Conservation (phyloP, 2,888 invertebrate species). For the Ormyrus nitidulus region DNA sequence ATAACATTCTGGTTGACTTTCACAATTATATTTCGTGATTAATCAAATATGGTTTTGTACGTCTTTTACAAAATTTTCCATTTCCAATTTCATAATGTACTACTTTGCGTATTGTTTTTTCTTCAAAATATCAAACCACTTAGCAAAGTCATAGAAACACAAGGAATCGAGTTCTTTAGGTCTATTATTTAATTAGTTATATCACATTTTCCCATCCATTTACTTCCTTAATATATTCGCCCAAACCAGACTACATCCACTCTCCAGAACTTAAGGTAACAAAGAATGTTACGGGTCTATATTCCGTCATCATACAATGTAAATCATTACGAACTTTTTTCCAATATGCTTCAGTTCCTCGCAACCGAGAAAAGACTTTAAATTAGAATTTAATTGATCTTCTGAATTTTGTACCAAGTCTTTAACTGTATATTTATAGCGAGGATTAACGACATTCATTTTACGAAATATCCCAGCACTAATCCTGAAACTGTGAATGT, state of each 20-base stretch:
- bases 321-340: conserved; percentile 49
- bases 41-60: conserved; percentile 60
- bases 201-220: conserved; percentile 59
- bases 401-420: not conserved
- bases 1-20: too few relatives aligned
- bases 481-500: too few relatives aligned
- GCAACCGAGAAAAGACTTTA: conserved; percentile 54
- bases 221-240: conserved; percentile 61
- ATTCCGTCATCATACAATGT: too few relatives aligned
- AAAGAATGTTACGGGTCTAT: conserved; percentile 59
- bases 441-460: not conserved
- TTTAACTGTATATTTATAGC: conserved; percentile 27
- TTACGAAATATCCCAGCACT: too few relatives aligned
- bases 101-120: not conserved
- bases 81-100: conserved; percentile 47
- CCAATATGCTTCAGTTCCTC: conserved; percentile 60
- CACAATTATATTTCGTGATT: conserved; percentile 57
- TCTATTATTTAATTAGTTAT: too few relatives aligned
- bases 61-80: conserved; percentile 39
- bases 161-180: conserved; percentile 56
- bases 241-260: conserved; percentile 64
- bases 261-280: conserved; percentile 61
- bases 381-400: not conserved
- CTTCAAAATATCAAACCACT: too few relatives aligned
- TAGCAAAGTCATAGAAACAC: conserved; percentile 50